Base-by-base conservation (phyloP, 2,113 vertebrate genomes). In the Cynoglossus semilaevis region DNA sequence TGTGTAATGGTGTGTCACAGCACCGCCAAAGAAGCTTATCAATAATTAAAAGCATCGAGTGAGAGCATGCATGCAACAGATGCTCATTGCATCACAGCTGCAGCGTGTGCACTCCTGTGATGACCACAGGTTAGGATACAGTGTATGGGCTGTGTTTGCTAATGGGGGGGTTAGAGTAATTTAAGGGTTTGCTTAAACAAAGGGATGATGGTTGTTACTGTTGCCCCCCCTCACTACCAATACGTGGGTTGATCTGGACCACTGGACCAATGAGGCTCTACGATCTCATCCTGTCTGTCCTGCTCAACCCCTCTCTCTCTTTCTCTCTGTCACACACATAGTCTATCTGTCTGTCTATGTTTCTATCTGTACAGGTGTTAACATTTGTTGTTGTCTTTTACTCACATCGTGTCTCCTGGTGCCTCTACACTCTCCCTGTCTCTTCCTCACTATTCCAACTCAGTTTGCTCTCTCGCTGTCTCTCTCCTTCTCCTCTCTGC, bases 51-150 rank as follows among this genome's bases (percentile, higher is more conserved):
- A 41, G 43, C 52, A 37, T 47, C 35, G 71, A 61, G 54, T 22
- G 43, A 58, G 54, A 77, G 50, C 72, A 58, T 65, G 65, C 37
- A 37, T 34, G 54, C 74, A 80, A 83, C 84, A 88, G 84, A 80
- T 86, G 82, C 76, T 70, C 49, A 43, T 63, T 67, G 56, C 44
- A 8, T 70, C 77, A 79, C 68, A 79, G 75, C 74, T 72, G 78
- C 75, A 19, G 45, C 19, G 17, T 47, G 17, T 47, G 45, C n/a
- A n/a, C 58, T 35, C 73, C 51, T 68, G 76, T 66, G 72, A 75
- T 71, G 62, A 57, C 67, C 55, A 43, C 9, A 58, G 60, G 81
- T 74, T 68, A 82, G 63, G 48, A 73, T 79, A 65, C 63, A 66
- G 63, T 38, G 56, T 49, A 29, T 52, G 66, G 65, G 44, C 80